Percentiles rank a stretch among this genome's conserved stretches.
phyloP scores from a whole-genome alignment of 2,888 invertebrate species.

The Schizaphis graminum region DNA sequence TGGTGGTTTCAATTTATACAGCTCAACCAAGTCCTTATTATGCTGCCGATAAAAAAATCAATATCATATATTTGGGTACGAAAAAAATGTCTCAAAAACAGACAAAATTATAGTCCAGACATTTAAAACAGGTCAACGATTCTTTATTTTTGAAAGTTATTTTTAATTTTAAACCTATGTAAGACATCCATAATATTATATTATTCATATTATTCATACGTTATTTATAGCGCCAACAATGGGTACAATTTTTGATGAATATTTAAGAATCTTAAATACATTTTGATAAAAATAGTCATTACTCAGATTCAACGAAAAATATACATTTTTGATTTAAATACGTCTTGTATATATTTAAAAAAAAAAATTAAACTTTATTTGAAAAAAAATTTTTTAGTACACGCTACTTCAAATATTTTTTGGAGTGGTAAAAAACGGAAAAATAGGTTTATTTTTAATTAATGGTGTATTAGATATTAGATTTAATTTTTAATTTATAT shows the following conservation, averaged over 20 bases:
- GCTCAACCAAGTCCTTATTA: constrained; percentile 82
- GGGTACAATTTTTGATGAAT: not conserved
- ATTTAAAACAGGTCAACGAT: not conserved
- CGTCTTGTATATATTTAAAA: too few species aligned
- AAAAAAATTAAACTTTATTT: not conserved
- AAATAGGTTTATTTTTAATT: not conserved
- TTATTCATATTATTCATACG: not conserved
- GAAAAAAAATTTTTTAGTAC: too few species aligned
- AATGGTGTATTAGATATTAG: not conserved
- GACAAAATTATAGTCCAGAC: not conserved
- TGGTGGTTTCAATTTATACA: constrained; percentile 81
- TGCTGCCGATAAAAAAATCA: constrained; percentile 33
- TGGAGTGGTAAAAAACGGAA: not conserved
- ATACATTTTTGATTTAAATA: not conserved
- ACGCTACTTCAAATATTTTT: not conserved
- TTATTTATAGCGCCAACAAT: not conserved
- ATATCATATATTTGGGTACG: not conserved
- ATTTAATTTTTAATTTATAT: not conserved
- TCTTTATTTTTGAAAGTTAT: not conserved
- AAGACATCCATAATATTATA: not conserved
- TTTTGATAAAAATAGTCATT: not conserved
- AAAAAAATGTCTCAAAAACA: not conserved
- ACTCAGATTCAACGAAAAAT: not conserved
- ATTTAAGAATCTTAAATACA: not conserved
- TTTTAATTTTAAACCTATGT: not conserved